phyloP scores from a whole-genome alignment of 2,888 invertebrate species.

The Polyommatus icarus region DNA sequence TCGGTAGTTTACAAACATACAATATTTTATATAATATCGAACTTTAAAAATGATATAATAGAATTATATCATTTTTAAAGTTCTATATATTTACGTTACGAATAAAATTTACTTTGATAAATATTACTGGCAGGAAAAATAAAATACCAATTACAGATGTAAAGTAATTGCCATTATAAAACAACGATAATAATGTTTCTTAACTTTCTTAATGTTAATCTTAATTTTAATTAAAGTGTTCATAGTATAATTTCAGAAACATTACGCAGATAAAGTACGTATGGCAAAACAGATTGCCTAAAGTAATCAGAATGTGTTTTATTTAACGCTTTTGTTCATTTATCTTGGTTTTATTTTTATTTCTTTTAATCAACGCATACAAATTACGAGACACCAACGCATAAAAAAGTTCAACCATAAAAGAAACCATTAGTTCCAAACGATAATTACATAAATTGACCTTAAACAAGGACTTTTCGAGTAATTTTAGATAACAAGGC shows the following conservation, averaged over 20 bases:
- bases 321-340: background rate
- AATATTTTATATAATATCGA: no score
- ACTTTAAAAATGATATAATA: no score
- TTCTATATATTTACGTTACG: no score
- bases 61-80: no score
- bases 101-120: no score
- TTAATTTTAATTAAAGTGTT: no score
- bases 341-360: constrained; percentile 1
- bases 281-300: constrained; percentile 9
- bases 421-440: constrained; percentile 27
- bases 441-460: constrained; percentile 23
- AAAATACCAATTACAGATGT: background rate
- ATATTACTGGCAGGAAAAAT: background rate
- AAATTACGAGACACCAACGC: background rate
- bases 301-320: background rate
- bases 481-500: constrained; percentile 18
- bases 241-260: background rate
- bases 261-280: background rate
- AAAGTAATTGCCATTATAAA: background rate
- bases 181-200: background rate
- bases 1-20: no score
- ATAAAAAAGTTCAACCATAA: constrained; percentile 27
- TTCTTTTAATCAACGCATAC: constrained; percentile 1
- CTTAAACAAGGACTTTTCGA: background rate
- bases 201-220: no score